phyloP scores from a whole-genome alignment of 2,888 invertebrate species.

The Netelia melanura region DNA sequence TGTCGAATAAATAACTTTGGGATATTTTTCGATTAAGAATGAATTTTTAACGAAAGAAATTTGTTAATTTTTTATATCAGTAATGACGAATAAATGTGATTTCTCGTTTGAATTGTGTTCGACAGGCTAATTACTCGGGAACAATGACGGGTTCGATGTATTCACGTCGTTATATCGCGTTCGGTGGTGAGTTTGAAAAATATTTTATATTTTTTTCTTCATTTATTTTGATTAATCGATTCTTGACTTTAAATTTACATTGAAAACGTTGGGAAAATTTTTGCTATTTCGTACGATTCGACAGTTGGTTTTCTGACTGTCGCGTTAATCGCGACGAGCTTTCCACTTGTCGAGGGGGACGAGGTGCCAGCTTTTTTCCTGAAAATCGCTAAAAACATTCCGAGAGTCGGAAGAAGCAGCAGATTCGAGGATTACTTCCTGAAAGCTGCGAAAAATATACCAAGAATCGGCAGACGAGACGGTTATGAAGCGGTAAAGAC shows the following conservation, averaged over 20 bases:
- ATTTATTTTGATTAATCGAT: background rate
- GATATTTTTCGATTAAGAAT: background rate
- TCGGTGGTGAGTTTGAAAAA: conserved; percentile 46
- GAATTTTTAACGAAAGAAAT: background rate
- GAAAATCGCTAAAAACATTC: conserved; percentile 82
- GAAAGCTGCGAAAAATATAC: conserved; percentile 76
- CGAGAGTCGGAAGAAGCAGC: conserved; percentile 79
- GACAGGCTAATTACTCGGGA: conserved; percentile 47
- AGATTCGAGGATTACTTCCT: conserved; percentile 76
- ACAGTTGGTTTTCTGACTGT: conserved; percentile 65
- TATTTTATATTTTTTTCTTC: background rate
- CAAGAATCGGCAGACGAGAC: conserved; percentile 73
- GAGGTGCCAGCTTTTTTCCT: conserved; percentile 81
- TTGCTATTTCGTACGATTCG: conserved; percentile 11
- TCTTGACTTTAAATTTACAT: background rate
- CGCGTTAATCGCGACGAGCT: conserved; percentile 54
- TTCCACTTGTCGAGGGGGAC: conserved; percentile 71
- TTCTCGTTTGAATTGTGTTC: conserved; percentile 34
- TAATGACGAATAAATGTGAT: conserved; percentile 34
- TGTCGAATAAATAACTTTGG: background rate
- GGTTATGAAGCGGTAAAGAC: conserved; percentile 68
- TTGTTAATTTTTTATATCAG: background rate
- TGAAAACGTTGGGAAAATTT: background rate
- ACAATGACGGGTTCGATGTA: conserved; percentile 36
- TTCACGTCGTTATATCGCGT: conserved; percentile 19